These are phyloP conservation scores for Cricetomys ansorgei DNA, from an alignment of 2,113 vertebrate genomes.

Conservation along the genomic window DNA sequence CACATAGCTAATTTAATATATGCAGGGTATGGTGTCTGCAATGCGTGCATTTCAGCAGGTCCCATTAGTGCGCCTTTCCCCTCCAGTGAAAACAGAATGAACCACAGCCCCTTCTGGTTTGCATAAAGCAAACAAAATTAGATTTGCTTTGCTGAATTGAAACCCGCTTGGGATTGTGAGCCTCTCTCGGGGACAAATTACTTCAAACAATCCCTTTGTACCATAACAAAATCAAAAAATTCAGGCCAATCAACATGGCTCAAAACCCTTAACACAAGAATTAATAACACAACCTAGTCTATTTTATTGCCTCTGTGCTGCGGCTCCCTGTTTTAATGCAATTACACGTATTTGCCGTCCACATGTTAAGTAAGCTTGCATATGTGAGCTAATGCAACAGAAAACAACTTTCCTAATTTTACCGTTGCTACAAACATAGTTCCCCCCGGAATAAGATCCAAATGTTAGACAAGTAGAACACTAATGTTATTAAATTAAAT, in stretches of 20 bases:
- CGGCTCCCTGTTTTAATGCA: slow-evolving; percentile 91
- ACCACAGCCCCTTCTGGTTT: slow-evolving; percentile 97
- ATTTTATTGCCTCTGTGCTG: slow-evolving; percentile 94
- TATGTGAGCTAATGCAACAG: slow-evolving; percentile 90
- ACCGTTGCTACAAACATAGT: slow-evolving; percentile 86
- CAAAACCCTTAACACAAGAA: slow-evolving; percentile 98
- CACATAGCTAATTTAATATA: slow-evolving; percentile 94
- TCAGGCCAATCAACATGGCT: slow-evolving; percentile 98
- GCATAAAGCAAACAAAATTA: slow-evolving; percentile 99
- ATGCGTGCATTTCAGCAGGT: slow-evolving; percentile 94
- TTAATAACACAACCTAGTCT: slow-evolving; percentile 98
- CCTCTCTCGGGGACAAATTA: slow-evolving; percentile 99
- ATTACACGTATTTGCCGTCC: slow-evolving; percentile 91
- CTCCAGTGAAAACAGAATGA: slow-evolving; percentile 99
- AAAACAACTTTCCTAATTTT: slow-evolving; percentile 90
- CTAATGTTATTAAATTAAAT: slow-evolving; percentile 87
- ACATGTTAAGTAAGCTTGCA: slow-evolving; percentile 92
- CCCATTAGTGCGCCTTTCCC: slow-evolving; percentile 96
- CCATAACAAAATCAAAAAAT: slow-evolving; percentile 98
- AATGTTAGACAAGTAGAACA: slow-evolving; percentile 85
- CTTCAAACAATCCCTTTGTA: slow-evolving; percentile 99
- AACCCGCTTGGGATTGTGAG: slow-evolving; percentile 98
- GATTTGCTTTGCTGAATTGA: slow-evolving; percentile 99
- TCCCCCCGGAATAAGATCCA: slow-evolving; percentile 85
- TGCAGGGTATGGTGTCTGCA: slow-evolving; percentile 94